These are phyloP conservation scores for Leptinotarsa rubiginosa DNA, from an alignment of 2,888 invertebrate species.

Conservation along the genomic window DNA sequence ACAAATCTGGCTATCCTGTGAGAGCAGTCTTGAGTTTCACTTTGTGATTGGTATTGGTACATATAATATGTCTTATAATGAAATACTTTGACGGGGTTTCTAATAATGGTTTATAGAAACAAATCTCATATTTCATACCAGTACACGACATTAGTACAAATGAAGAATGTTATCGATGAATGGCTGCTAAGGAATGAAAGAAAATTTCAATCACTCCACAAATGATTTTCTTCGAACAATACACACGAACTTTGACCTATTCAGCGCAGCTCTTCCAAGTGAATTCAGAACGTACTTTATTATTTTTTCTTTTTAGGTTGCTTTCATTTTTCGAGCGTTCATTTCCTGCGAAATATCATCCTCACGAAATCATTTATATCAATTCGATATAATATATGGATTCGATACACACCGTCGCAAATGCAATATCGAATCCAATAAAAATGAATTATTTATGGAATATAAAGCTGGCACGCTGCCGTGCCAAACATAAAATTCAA, in stretches of 20 bases:
- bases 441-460: constrained; percentile 15
- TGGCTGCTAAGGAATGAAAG: too few relatives aligned
- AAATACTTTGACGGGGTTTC: too few relatives aligned
- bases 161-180: too few relatives aligned
- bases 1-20: too few relatives aligned
- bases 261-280: background rate
- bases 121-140: too few relatives aligned
- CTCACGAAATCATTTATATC: background rate
- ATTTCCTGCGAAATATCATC: background rate
- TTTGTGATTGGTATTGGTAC: too few relatives aligned
- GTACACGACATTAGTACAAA: too few relatives aligned
- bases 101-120: too few relatives aligned
- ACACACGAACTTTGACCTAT: background rate
- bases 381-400: background rate
- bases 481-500: constrained; percentile 17
- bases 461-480: background rate
- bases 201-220: too few relatives aligned
- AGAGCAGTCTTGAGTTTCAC: too few relatives aligned
- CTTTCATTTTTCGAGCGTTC: background rate
- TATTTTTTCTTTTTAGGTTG: background rate
- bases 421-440: background rate
- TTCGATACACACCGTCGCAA: background rate
- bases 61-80: too few relatives aligned
- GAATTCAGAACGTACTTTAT: background rate
- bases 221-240: too few relatives aligned